Percentiles rank a stretch among this genome's conserved stretches.
phyloP scores from a whole-genome alignment of 2,113 vertebrate genomes.

The Chrysochloris asiatica region DNA sequence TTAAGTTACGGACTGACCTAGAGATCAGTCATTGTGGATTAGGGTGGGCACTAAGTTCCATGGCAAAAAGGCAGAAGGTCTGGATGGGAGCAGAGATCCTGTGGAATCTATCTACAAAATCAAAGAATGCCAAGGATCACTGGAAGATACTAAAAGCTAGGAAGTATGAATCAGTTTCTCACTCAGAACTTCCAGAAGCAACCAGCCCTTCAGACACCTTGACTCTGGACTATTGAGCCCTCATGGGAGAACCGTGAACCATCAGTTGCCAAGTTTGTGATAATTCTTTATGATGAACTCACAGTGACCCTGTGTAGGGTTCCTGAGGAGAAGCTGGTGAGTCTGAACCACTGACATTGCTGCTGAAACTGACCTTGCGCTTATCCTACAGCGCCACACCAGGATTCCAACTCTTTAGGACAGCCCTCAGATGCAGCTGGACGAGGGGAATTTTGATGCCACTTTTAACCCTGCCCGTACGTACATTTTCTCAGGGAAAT shows the following conservation, averaged over 20 bases:
- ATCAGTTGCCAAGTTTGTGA: background rate
- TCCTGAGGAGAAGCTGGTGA: too few species aligned
- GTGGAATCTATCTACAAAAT: rapidly evolving
- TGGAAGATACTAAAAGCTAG: background rate
- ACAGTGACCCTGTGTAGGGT: too few species aligned
- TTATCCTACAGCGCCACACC: too few species aligned
- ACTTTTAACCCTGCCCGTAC: background rate
- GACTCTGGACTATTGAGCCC: background rate
- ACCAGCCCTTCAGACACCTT: rapidly evolving
- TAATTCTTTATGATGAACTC: too few species aligned
- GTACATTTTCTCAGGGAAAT: background rate
- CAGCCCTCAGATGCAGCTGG: background rate
- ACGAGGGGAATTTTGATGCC: background rate
- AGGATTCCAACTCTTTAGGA: background rate
- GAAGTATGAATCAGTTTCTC: rapidly evolving
- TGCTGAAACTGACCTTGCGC: too few species aligned
- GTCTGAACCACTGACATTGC: too few species aligned
- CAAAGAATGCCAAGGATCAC: rapidly evolving
- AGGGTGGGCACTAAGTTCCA: background rate
- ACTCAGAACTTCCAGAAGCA: background rate
- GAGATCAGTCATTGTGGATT: background rate
- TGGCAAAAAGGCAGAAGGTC: background rate
- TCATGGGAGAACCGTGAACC: too few species aligned
- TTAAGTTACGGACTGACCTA: too few species aligned
- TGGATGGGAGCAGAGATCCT: background rate